Base-by-base conservation (phyloP, 2,113 vertebrate genomes). In the Manacus vitellinus region DNA sequence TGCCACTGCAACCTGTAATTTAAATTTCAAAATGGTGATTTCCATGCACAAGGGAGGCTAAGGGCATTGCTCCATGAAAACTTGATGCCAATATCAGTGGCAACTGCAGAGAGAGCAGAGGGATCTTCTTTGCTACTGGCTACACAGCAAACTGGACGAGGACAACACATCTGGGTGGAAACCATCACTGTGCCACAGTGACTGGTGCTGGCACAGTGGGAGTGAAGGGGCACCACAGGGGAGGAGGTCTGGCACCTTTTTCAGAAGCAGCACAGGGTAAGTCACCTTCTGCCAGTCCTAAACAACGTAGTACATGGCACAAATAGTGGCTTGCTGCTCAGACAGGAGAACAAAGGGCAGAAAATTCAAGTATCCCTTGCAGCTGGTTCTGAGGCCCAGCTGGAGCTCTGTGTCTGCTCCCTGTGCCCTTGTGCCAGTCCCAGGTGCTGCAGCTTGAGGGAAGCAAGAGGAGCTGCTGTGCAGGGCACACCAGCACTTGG, bases 211-310 rank as follows among this genome's bases (percentile, higher is more conserved):
- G 39, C 35, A 76, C 31, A 39, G 1, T 6, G 12, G 30, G 16
- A 31, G 9, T 6, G 14, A 47, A 81, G 68, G 41, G 30, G 58
- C 4, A 5, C 16, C 4, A 0, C 0, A 47, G 11, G 22, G 9
- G 1, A 44, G 11, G 52, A 18, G 30, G 43, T 8, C 54, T 5
- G 10, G 28, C 20, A 33, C 18, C 8, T 35, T 65, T 20, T 33
- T 7, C 62, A 80, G 75, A 72, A 73, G 13, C 67, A 80, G 86
- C 63, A 65, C 4, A 35, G 19, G 21, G 7, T 75, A 68, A 85
- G 21, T 14, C 43, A 83, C 35, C 49, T 91, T 39, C 75, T 92
- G 49, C 35, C 63, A 35, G 39, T 14, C 63, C 61, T 28, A 67
- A 86, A 66, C 17, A 49, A 12, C 3, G 71, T 3, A 44, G 35